These are phyloP conservation scores for Sebastiscus albofasciatus DNA, from an alignment of 2,797 vertebrate species.

Conservation along the genomic window DNA sequence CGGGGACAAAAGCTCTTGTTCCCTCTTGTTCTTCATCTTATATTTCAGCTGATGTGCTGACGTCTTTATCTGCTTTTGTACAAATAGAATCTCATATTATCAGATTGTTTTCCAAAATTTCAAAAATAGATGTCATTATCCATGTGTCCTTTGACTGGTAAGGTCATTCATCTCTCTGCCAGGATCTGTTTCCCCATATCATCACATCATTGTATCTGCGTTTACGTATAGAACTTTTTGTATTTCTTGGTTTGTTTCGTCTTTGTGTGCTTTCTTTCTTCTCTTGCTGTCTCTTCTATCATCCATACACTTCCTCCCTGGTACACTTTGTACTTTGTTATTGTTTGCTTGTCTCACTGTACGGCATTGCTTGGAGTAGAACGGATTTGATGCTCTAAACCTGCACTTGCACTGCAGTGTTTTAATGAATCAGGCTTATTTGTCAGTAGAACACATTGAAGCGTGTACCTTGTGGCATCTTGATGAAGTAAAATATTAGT, in stretches of 20 bases:
- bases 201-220: neutral
- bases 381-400: neutral
- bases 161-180: neutral
- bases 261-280: neutral
- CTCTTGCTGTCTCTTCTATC: neutral
- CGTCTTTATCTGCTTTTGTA: neutral
- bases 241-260: neutral
- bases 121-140: neutral
- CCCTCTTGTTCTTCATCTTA: neutral
- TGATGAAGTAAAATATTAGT: neutral
- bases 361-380: neutral
- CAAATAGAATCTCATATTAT: neutral
- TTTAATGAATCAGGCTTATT: neutral
- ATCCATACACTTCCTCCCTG: neutral
- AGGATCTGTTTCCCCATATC: neutral
- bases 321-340: neutral
- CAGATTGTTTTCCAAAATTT: neutral
- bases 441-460: neutral
- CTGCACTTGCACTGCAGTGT: neutral
- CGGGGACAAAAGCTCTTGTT: conserved; percentile 10
- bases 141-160: neutral
- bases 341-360: neutral
- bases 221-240: neutral
- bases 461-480: neutral
- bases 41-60: conserved; percentile 1